These are phyloP conservation scores for Chironomus striatipennis DNA, from an alignment of 1,140 invertebrate species.

Conservation along the genomic window DNA sequence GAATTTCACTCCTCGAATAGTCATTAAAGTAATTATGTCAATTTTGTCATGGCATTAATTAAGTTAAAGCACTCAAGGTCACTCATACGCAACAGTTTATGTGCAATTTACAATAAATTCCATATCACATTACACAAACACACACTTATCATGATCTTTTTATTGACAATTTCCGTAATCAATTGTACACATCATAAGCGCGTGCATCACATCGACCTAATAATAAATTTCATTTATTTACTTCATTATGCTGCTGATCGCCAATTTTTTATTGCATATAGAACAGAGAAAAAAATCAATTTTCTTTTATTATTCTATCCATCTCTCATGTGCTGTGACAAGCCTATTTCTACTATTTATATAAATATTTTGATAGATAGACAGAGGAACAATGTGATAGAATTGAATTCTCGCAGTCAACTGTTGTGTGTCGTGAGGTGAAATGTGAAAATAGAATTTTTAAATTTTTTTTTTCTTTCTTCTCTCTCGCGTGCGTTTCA, in stretches of 20 bases:
- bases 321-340: neutral
- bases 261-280: neutral
- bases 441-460: neutral
- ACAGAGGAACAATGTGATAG: neutral
- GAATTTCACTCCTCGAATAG: neutral
- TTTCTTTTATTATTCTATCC: neutral
- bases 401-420: conserved; percentile 7
- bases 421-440: neutral
- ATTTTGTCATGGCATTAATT: too few relatives aligned
- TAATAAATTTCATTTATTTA: too few relatives aligned
- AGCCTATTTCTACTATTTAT: neutral
- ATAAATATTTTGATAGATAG: neutral
- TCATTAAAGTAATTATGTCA: neutral
- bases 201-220: neutral
- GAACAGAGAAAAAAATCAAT: neutral
- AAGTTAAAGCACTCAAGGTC: neutral
- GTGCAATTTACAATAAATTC: neutral
- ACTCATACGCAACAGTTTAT: neutral
- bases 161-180: conserved; percentile 12
- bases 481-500: neutral
- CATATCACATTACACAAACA: neutral
- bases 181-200: neutral
- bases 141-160: neutral
- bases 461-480: neutral
- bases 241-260: too few relatives aligned